Conservation (phyloP, 2,797 vertebrate species). For the Tarsius wallacei region DNA sequence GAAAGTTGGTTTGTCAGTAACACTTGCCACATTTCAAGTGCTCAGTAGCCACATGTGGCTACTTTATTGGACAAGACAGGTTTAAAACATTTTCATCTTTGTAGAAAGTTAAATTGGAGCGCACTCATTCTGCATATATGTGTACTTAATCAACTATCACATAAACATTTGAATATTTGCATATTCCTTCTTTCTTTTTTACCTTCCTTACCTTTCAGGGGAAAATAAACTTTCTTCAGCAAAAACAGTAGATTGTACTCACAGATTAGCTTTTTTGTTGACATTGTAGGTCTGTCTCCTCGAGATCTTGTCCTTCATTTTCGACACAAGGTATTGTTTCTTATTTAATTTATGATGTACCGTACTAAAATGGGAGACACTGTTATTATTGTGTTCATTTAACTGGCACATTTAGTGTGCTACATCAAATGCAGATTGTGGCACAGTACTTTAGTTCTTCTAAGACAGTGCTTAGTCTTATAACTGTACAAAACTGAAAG, state of each 20-base stretch:
- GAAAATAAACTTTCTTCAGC: not conserved
- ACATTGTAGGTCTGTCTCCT: slow-evolving; percentile 95
- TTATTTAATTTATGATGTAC: not conserved
- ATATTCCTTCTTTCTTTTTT: slow-evolving; percentile 11
- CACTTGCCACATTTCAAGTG: not conserved
- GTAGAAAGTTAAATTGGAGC: not conserved
- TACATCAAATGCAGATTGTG: slow-evolving; percentile 6
- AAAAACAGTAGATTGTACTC: slow-evolving; percentile 23
- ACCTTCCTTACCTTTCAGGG: not conserved
- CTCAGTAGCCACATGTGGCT: not conserved
- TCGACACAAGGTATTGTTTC: slow-evolving; percentile 95
- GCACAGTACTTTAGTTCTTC: slow-evolving; percentile 36
- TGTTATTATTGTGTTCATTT: not conserved
- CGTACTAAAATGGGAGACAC: not conserved
- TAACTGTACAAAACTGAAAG: not conserved
- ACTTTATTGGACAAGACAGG: not conserved
- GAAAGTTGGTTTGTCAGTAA: slow-evolving; percentile 1
- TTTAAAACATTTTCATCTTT: slow-evolving; percentile 32
- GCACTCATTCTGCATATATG: not conserved
- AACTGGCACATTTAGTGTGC: not conserved
- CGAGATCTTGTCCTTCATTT: slow-evolving; percentile 98
- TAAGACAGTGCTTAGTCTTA: not conserved
- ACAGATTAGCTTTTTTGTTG: slow-evolving; percentile 78
- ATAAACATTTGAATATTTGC: slow-evolving; percentile 51
- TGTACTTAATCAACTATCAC: not conserved